Base-by-base conservation (phyloP, 2,888 invertebrate species). In the Autographa gamma region DNA sequence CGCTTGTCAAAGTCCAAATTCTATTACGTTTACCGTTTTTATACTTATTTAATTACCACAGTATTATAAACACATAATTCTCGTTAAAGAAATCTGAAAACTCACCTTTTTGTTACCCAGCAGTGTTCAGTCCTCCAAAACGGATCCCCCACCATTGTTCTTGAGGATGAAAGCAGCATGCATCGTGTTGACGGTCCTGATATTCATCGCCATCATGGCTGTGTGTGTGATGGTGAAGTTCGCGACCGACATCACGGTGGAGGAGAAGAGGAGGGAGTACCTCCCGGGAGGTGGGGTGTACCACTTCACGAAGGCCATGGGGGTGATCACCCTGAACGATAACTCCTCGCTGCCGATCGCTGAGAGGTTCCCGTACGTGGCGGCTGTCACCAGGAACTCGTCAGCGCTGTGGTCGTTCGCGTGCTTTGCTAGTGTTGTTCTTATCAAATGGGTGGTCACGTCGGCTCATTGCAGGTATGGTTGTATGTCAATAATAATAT, bases 201-300 rank as follows among this genome's bases (percentile, higher is more conserved):
- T 93, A 4, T 60, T 87, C 0, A 85, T 94, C 0, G 93, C 94
- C 0, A 91, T 95, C 14, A 88, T 94, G 89, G 93, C 91, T 0
- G 92, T 95, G 0, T 92, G 93, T n/a, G 88, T 94, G 7, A 94
- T 95, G 95, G 93, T 95, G 16, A 95, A 94, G 69, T 94, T 92
- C 63, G 94, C 95, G 0, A 93, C 94, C 0, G 94, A 94, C 64
- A 91, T 94, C 43, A 90, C 92, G 0, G 88, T 93, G 0, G 89
- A 90, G 5, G 91, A 94, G 65, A 83, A 89, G n/a, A 90, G 86
- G 16, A 80, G 91, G 7, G 90, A 90, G 1, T 79, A 75, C 9
- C 34, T 74, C 0, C 72, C 85, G 0, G 85, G 82, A 0, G 88
- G 86, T 0, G 83, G 76, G 0, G 83, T 90, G 0, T 87, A 85